Evolutionary conservation across 2,888 invertebrate genomes (phyloP), one percentile per base, ranked within the genome.

Genomic region (Pristionchus japonicus): DNA sequence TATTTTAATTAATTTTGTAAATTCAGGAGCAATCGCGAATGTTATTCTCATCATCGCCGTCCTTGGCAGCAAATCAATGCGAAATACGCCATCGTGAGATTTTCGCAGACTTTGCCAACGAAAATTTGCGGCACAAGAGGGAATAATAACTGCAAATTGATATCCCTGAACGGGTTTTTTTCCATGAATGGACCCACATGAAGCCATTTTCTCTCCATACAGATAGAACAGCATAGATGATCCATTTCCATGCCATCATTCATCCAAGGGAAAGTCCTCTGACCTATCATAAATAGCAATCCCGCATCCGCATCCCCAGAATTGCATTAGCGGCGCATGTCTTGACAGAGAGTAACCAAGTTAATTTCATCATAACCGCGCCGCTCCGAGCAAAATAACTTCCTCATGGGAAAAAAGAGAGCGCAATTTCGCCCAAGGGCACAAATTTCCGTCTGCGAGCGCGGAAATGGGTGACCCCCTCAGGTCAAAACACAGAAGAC

Each of bases 11-110:
- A 70, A 31, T 70, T 67, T 27, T 31, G 9, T 31, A 74, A 43
- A n/a, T 57, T 57, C 57, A 77, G 77, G 77, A 47, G 77, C 77
- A 9, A 47, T 77, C n/a, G 77, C 77, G 11, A 77, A 77, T 34
- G 43, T 77, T 15, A 43, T 77, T 43, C 77, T 77, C 27, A 47
- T 77, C 47, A 47, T 77, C 13, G 77, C 77, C 0, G 77, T 77
- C n/a, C 43, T 77, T 23, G 77, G 77, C 11, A 77, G n/a, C 43
- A 77, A 77, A 43, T 47, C 43, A 11, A 77, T 77, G 77, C 77
- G 77, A 43, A 47, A 40, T 47, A 77, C 77, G 11, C 77, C 77
- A 43, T 77, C 77, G 77, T 77, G 77, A 77, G 77, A 27, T 6
- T 77, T 40, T 77, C 20, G n/a, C n/a, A 74, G n/a, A 1, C 34